Percentiles rank a stretch among this genome's conserved stretches.
phyloP scores from a whole-genome alignment of 2,797 vertebrate genomes.

The Miichthys miiuy region DNA sequence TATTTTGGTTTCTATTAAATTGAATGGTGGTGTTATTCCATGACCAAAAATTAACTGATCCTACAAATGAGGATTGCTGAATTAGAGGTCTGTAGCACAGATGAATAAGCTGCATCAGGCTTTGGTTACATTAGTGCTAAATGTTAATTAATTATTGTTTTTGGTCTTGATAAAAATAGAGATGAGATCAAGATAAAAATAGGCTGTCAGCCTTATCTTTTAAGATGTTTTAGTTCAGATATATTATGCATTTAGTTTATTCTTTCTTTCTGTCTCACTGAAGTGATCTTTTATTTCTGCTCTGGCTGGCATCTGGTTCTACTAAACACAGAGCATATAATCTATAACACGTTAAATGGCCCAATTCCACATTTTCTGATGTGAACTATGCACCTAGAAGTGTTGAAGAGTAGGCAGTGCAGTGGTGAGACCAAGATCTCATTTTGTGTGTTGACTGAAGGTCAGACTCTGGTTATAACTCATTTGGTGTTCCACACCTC shows the following conservation, averaged over 20 bases:
- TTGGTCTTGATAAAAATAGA: neutral
- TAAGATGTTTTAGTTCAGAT: neutral
- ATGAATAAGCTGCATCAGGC: neutral
- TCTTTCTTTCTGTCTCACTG: neutral
- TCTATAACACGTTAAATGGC: neutral
- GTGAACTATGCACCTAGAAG: neutral
- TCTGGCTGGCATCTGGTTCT: constrained; percentile 2
- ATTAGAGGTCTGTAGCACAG: neutral
- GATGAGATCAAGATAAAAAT: too few relatives aligned
- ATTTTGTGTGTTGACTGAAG: constrained; percentile 1
- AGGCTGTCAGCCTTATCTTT: neutral
- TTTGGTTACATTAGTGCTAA: too few relatives aligned
- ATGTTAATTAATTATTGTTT: neutral
- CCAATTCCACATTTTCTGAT: neutral
- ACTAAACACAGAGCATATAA: neutral
- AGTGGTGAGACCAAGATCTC: neutral
- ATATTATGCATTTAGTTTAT: neutral
- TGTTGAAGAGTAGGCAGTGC: neutral
- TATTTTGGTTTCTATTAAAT: too few relatives aligned
- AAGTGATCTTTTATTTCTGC: neutral
- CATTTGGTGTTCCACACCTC: neutral
- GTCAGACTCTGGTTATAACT: constrained; percentile 8
- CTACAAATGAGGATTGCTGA: too few relatives aligned
- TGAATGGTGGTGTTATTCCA: too few relatives aligned
- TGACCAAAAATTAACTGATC: too few relatives aligned